Base-by-base conservation (phyloP, 2,888 invertebrate species). In the Ischnus inquisitorius region DNA sequence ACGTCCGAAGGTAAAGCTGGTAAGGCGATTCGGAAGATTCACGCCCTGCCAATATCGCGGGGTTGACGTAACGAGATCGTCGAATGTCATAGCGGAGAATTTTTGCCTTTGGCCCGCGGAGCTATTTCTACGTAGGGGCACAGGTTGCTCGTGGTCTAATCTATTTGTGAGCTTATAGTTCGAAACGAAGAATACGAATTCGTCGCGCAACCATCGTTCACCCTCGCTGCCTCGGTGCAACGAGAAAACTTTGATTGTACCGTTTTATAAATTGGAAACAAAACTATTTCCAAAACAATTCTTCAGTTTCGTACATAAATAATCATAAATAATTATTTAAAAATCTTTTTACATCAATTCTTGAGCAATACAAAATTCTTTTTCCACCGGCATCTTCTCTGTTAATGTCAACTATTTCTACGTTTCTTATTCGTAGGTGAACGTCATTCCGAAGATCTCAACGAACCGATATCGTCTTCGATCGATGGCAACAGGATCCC, bases 41-140 rank as follows among this genome's bases (percentile, higher is more conserved):
- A 19, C 80, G 75, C 79, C 79, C 83, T 84, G 85, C 84, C 85
- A 86, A 86, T 85, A 87, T 84, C 76, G 69, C 75, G 68, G 68
- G 41, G 57, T 76, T 86, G 87, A 85, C 87, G 85, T 79, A 86
- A 87, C 82, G 75, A 78, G 84, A 82, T 71, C 82, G 79, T 80
- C 82, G 82, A 86, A 84, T 86, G 84, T 84, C 84, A 85, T 68
- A 83, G 80, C 72, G 74, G 78, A 79, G 62, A 62, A 67, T 41
- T 79, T 79, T 79, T 81, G 82, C 78, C 76, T 74, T 68, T 54
- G 57, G 65, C 71, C 25, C 46, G 71, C 65, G 67, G 34, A 34
- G 74, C 82, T 83, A 80, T 83, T 83, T 85, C 80, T 77, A 83
- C 77, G 68, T 69, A 78, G 79, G 82, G 81, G 67, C 72, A 68